A percentile compares a stretch with the other conserved stretches of the same genome.
Conservation (phyloP, 2,113 vertebrate species). For the Eulacestoma nigropectus region DNA sequence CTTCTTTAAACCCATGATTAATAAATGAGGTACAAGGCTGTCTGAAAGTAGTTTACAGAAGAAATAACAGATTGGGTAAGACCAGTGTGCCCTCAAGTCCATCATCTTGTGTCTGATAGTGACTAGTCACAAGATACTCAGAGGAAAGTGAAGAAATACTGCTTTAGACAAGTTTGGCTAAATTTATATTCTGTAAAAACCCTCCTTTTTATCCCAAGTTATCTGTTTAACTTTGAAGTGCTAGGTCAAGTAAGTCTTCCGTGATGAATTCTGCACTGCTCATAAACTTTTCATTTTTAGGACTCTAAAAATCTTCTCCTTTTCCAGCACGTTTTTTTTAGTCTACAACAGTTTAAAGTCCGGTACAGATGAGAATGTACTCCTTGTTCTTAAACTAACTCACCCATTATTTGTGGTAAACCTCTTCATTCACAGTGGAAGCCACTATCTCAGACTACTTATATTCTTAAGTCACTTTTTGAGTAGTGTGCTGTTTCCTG, state of each 20-base stretch:
- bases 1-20: background rate
- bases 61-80: background rate
- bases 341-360: background rate
- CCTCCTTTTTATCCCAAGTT: background rate
- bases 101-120: background rate
- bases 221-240: background rate
- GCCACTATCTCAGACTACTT: background rate
- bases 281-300: background rate
- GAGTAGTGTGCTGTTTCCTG: background rate
- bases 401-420: background rate
- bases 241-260: background rate
- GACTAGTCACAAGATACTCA: background rate
- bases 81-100: background rate
- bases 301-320: background rate
- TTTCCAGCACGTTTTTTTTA: background rate
- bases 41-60: background rate
- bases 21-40: background rate
- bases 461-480: background rate
- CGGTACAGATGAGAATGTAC: background rate
- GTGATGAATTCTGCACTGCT: background rate
- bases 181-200: background rate
- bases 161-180: background rate
- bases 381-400: background rate
- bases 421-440: background rate
- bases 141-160: background rate